These are phyloP conservation scores for Nesometra sesokonis DNA, from an alignment of 35 echinoderm and acorn worm genomes.

Conservation along the genomic window DNA sequence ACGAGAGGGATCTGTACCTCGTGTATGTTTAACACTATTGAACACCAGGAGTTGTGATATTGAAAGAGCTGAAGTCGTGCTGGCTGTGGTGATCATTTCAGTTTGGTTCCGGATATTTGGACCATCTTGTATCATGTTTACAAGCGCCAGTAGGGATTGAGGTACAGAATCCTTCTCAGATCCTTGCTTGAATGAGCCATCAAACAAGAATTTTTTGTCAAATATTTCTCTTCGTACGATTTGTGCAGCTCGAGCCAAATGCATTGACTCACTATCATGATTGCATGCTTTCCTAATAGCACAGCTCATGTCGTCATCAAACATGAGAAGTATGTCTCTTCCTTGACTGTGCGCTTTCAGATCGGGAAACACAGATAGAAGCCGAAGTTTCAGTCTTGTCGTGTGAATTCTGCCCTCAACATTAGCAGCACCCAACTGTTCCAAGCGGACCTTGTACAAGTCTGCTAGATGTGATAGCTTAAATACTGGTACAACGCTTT, in stretches of 20 bases:
- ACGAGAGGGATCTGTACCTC: no score
- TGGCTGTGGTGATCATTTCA: no score
- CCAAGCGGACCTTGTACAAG: slow-evolving; percentile 17
- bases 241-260: neutral
- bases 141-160: neutral
- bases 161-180: slow-evolving; percentile 24
- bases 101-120: slow-evolving; percentile 4
- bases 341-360: slow-evolving; percentile 25
- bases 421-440: slow-evolving; percentile 20
- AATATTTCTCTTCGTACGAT: slow-evolving; percentile 22
- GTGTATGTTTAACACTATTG: no score
- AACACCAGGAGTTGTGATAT: no score
- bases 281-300: slow-evolving; percentile 19
- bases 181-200: slow-evolving; percentile 1
- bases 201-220: neutral
- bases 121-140: slow-evolving; percentile 21
- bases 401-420: neutral
- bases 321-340: slow-evolving; percentile 21
- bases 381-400: slow-evolving; percentile 26
- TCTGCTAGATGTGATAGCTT: slow-evolving; percentile 18
- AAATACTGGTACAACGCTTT: slow-evolving; percentile 20
- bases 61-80: no score
- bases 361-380: slow-evolving; percentile 28
- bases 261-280: slow-evolving; percentile 5
- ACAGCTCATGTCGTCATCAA: slow-evolving; percentile 14